Evolutionary conservation across 1,140 invertebrate species (phyloP), one percentile per base, ranked within the genome.

Genomic region (Diploscapter pachys): DNA sequence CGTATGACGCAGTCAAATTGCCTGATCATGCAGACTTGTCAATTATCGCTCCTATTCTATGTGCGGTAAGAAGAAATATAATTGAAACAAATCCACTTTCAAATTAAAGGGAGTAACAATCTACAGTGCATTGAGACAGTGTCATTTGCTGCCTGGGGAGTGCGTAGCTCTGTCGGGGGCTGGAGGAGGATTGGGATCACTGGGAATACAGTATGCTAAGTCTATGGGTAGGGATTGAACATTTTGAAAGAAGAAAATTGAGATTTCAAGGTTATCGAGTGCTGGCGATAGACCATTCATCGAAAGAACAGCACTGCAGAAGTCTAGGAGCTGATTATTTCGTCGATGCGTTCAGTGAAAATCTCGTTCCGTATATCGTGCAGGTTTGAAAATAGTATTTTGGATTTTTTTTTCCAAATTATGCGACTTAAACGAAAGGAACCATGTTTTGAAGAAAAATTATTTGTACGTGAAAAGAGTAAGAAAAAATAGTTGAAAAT

Each of bases 281-380:
- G 52, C n/a, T 79, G 8, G 78, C 76, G 5, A 57, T 79, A n/a
- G 78, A 79, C 68, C 56, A 62, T 13, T 31, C 52, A n/a, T 57
- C 56, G 6, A 77, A 79, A 56, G 63, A 79, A 57, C 9, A 71
- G 5, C 73, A 77, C 49, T 76, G 74, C 66, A 53, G 57, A 51
- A n/a, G 31, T 11, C 75, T 79, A 9, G 78, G 78, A n/a, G 78
- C 78, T 50, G 78, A 79, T 13, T 69, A 65, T 51, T 78, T 79
- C 61, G 71, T 78, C n/a, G 72, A 76, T 50, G 64, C 54, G 5
- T 67, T 62, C 48, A 51, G 59, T 3, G 63, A 53, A 52, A 13
- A 5, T n/a, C 66, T 75, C 51, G 63, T 78, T 69, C 66, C 61
- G 4, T 49, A 63, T 63, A 63, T 62, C 4, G 59, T 78, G n/a